Conservation (phyloP, 2,888 invertebrate genomes). For the Chrysolina americana region DNA sequence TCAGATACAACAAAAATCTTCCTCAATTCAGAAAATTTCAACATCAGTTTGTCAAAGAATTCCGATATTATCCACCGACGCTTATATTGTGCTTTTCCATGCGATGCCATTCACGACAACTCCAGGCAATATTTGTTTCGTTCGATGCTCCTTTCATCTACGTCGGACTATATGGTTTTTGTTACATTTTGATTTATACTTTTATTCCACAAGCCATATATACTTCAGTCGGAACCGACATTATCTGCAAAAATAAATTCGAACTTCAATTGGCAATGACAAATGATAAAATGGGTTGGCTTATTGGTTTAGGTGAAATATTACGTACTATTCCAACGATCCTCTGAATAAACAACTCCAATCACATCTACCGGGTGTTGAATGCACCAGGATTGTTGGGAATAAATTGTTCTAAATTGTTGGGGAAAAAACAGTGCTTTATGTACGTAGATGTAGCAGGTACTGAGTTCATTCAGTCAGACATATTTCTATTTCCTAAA, state of each 20-base stretch:
- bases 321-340: constrained; percentile 4
- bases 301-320: constrained; percentile 22
- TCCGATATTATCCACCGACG: not conserved
- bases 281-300: constrained; percentile 20
- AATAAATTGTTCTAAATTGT: no score
- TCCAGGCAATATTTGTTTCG: constrained; percentile 9
- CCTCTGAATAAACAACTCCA: not conserved
- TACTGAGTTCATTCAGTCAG: no score
- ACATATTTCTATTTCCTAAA: no score
- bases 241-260: constrained; percentile 16
- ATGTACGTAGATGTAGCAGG: no score
- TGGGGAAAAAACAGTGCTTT: no score
- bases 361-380: not conserved
- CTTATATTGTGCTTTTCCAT: constrained; percentile 5
- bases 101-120: constrained; percentile 6
- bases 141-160: constrained; percentile 11
- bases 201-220: constrained; percentile 14
- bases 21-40: not conserved
- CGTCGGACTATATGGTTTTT: constrained; percentile 10
- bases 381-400: no score
- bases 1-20: not conserved
- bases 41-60: not conserved
- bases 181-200: constrained; percentile 24
- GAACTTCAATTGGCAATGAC: constrained; percentile 19
- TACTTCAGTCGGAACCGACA: constrained; percentile 13